These are phyloP conservation scores for Drosophila elegans DNA, from an alignment of 1,140 invertebrate genomes.

Conservation along the genomic window DNA sequence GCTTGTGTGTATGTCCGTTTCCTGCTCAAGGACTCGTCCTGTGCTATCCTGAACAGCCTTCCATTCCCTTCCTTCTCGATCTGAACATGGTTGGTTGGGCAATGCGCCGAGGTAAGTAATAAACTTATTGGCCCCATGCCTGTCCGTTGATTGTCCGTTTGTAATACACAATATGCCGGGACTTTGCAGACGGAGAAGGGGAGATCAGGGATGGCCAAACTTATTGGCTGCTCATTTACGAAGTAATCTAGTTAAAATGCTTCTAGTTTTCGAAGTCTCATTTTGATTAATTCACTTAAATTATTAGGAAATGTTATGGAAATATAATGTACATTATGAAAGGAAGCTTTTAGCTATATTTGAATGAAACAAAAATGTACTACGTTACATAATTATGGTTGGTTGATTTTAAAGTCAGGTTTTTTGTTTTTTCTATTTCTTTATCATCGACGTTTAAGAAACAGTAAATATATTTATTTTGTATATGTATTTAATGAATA, in stretches of 20 bases:
- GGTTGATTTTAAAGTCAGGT: too few relatives aligned
- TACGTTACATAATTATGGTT: too few relatives aligned
- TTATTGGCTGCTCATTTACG: constrained; percentile 22
- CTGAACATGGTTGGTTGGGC: constrained; percentile 59
- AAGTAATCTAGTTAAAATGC: constrained; percentile 6
- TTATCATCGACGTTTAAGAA: too few relatives aligned
- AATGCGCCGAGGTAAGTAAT: constrained; percentile 79
- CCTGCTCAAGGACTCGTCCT: constrained; percentile 38
- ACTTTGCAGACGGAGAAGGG: constrained; percentile 4
- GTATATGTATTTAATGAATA: too few relatives aligned
- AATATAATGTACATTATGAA: too few relatives aligned
- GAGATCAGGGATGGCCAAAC: constrained; percentile 35
- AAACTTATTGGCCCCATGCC: constrained; percentile 79
- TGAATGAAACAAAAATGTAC: too few relatives aligned
- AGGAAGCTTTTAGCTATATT: too few relatives aligned
- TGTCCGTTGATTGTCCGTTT: constrained; percentile 66
- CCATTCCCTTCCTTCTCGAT: not conserved
- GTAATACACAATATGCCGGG: constrained; percentile 59
- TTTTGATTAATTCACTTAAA: not conserved
- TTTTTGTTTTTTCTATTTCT: too few relatives aligned
- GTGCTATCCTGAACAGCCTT: constrained; percentile 18
- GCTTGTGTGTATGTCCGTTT: constrained; percentile 30
- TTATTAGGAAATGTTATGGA: not conserved
- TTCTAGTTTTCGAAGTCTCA: not conserved
- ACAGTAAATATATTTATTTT: too few relatives aligned